phyloP scores from a whole-genome alignment of 2,888 invertebrate species.

The Dryobotodes eremita region DNA sequence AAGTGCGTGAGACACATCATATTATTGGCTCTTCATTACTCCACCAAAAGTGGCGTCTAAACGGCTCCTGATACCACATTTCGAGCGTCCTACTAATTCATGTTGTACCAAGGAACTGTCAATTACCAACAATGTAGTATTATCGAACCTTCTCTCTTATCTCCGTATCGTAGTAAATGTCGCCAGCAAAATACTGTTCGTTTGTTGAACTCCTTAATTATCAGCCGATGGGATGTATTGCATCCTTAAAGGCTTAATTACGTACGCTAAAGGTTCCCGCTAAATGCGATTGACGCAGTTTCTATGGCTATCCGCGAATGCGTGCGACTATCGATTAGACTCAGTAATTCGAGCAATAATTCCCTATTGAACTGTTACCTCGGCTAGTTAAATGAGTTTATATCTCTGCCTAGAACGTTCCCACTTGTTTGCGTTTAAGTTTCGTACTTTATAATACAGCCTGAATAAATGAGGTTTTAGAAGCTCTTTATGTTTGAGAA shows the following conservation, averaged over 20 bases:
- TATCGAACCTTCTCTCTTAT: slow-evolving; percentile 63
- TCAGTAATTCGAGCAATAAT: slow-evolving; percentile 82
- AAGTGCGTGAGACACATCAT: slow-evolving; percentile 15
- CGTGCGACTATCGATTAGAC: slow-evolving; percentile 81
- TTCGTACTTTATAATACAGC: slow-evolving; percentile 67
- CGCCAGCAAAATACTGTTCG: slow-evolving; percentile 65
- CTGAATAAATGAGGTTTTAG: slow-evolving; percentile 61
- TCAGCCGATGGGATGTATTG: slow-evolving; percentile 72
- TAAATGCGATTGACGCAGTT: slow-evolving; percentile 74
- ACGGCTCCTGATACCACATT: slow-evolving; percentile 48
- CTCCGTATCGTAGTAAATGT: slow-evolving; percentile 65
- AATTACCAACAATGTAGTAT: slow-evolving; percentile 66
- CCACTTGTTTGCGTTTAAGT: slow-evolving; percentile 71
- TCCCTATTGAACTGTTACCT: slow-evolving; percentile 82
- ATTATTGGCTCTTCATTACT: slow-evolving; percentile 42
- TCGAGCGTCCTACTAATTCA: slow-evolving; percentile 55
- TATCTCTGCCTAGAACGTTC: slow-evolving; percentile 70
- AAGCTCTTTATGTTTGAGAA: slow-evolving; percentile 64
- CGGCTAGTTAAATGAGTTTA: slow-evolving; percentile 78
- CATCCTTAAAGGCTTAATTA: slow-evolving; percentile 80
- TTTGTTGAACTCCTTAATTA: slow-evolving; percentile 75
- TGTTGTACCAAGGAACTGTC: slow-evolving; percentile 55
- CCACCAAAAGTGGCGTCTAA: slow-evolving; percentile 48
- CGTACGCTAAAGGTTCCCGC: slow-evolving; percentile 68
- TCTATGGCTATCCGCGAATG: slow-evolving; percentile 78